Evolutionary conservation across 2,888 invertebrate species (phyloP).

Genomic region (Penaeus monodon): DNA sequence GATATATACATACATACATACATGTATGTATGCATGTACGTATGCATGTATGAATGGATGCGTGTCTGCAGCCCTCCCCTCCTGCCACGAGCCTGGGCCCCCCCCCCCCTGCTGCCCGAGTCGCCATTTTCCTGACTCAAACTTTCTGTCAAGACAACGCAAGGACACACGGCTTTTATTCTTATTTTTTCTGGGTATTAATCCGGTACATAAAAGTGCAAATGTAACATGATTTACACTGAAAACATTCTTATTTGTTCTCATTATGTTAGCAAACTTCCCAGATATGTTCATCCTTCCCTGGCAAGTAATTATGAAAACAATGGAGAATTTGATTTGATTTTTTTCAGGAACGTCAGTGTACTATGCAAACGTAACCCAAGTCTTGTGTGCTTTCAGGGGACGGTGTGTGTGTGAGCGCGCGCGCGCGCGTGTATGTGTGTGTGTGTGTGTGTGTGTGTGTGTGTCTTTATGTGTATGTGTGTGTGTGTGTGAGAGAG

Average conservation of each 20-base stretch:
- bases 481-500: neutral
- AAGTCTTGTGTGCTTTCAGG: conserved; percentile 19
- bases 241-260: conserved; percentile 47
- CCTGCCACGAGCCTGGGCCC: no score
- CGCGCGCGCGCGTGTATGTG: neutral
- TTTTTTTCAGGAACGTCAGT: neutral
- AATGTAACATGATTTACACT: conserved; percentile 45
- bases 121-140: no score
- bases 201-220: conserved; percentile 11
- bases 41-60: no score
- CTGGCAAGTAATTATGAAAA: conserved; percentile 31
- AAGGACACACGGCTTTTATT: no score
- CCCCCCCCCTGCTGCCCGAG: no score
- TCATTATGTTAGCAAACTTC: conserved; percentile 45
- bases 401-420: conserved; percentile 15
- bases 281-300: conserved; percentile 24
- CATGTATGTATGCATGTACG: no score
- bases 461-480: conserved; percentile 1
- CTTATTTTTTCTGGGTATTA: neutral
- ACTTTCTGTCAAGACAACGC: no score
- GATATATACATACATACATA: no score
- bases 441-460: neutral
- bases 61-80: neutral
- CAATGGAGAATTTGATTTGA: conserved; percentile 36
- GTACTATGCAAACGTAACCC: neutral